phyloP scores from a whole-genome alignment of 2,797 vertebrate species.

The Novumbra hubbsi region DNA sequence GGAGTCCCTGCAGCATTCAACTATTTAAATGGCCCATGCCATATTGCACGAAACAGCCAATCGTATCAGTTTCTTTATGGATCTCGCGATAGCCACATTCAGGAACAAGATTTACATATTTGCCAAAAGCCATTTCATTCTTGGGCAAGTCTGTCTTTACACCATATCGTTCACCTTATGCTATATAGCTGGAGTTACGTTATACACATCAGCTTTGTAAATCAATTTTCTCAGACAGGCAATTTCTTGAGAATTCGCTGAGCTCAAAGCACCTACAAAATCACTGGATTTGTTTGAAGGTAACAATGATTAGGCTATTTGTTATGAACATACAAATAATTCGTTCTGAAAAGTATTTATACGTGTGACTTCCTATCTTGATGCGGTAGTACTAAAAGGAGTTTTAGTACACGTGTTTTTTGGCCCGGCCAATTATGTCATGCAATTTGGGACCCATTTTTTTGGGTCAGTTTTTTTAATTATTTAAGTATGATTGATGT shows the following conservation, averaged over 20 bases:
- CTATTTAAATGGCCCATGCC: slow-evolving; percentile 15
- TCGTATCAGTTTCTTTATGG: slow-evolving; percentile 8
- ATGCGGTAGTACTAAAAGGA: not conserved
- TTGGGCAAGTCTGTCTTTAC: not conserved
- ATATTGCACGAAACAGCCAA: slow-evolving; percentile 19
- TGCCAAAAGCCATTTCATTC: not conserved
- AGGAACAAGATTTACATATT: not conserved
- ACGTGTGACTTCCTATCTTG: not conserved
- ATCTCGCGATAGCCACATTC: not conserved
- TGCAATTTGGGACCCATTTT: no score
- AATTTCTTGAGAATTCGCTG: not conserved
- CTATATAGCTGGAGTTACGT: not conserved
- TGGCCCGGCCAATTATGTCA: not conserved
- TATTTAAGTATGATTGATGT: no score
- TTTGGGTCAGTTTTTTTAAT: no score
- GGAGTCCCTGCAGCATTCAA: not conserved
- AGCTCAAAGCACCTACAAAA: not conserved
- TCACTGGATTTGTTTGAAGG: not conserved
- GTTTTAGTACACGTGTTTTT: not conserved
- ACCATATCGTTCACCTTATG: not conserved
- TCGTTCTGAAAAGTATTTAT: no score
- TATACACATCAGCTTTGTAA: not conserved
- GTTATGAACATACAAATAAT: no score
- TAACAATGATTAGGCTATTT: not conserved
- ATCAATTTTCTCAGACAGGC: not conserved